Base-by-base conservation (phyloP, 2,113 vertebrate species). In the Pollimyrus isidori region DNA sequence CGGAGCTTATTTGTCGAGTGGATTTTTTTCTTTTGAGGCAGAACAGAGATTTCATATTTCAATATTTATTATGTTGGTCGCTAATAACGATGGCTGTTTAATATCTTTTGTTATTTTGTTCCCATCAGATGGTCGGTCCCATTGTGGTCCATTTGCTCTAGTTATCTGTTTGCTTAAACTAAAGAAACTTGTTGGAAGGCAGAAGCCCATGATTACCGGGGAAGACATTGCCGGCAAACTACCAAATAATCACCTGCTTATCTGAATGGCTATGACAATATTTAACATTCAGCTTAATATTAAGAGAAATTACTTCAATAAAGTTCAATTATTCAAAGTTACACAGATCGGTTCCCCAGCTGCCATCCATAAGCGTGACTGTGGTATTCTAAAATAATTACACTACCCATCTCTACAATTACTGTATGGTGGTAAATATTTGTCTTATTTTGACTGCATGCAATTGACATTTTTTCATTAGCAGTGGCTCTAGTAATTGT, bases 301-400 rank as follows among this genome's bases (percentile, higher is more conserved):
- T 90, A 90, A 88, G 90, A 88, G 87, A 90, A 89, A 90, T 90
- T 90, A 86, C 90, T 90, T 88, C 58, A 88, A 90, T 86, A 88
- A 90, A 90, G 50, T 87, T 53, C 35, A 88, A 90, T 90, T 90
- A 88, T 86, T 88, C 56, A 73, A 88, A 88, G 87, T 85, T 90
- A 90, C 45, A 85, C 52, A 88, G 42, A 86, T 35, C 19, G 15
- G 53, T 6, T 88, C 87, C 56, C n/a, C 45, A 86, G 90, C 80
- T 86, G 50, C 76, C 56, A 53, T 88, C 56, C 21, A 3, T 50
- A 62, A 21, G 30, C 45, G 88, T 53, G 26, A 50, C 89, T 65
- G 26, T 21, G 88, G 87, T 88, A 65, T 88, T 88, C 48, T 69
- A 90, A 89, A 88, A 90, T 88, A 90, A 90, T 90, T 88, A 86